Conservation (phyloP, 1,140 invertebrate genomes). For the Ericerus pela region DNA sequence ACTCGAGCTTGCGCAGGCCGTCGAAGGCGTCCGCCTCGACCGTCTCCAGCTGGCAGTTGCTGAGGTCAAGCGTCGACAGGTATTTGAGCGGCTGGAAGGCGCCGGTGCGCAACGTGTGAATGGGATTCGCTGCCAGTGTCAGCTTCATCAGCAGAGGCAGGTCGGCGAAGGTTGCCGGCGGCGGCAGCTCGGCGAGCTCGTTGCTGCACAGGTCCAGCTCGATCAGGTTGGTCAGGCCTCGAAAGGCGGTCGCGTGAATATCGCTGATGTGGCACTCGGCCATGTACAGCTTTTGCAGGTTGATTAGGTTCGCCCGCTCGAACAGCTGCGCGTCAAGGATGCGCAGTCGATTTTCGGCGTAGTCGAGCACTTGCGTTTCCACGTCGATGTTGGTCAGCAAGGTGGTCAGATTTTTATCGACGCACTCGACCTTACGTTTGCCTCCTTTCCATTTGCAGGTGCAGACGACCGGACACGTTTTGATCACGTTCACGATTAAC, state of each 20-base stretch:
- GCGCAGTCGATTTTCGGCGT: slow-evolving; percentile 64
- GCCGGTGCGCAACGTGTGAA: slow-evolving; percentile 47
- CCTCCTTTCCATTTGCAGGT: slow-evolving; percentile 83
- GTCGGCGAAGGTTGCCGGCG: slow-evolving; percentile 57
- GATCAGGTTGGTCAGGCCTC: slow-evolving; percentile 69
- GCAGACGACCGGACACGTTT: slow-evolving; percentile 58
- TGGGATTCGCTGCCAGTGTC: slow-evolving; percentile 61
- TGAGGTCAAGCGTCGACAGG: slow-evolving; percentile 68
- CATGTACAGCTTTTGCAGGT: slow-evolving; percentile 73
- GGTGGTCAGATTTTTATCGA: slow-evolving; percentile 49
- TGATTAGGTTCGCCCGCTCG: slow-evolving; percentile 54
- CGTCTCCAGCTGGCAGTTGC: slow-evolving; percentile 56
- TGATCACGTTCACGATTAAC: slow-evolving; percentile 21
- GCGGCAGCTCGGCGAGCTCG: slow-evolving; percentile 56
- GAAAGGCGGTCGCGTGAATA: slow-evolving; percentile 62
- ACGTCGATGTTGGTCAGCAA: slow-evolving; percentile 67
- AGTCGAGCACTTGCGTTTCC: slow-evolving; percentile 74
- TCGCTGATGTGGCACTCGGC: slow-evolving; percentile 55
- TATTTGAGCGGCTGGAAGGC: slow-evolving; percentile 58
- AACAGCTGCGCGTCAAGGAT: slow-evolving; percentile 59
- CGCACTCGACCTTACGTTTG: slow-evolving; percentile 76
- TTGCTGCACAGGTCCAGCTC: slow-evolving; percentile 77
- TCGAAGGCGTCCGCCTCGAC: slow-evolving; percentile 69
- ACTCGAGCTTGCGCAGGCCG: slow-evolving; percentile 63
- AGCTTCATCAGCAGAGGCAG: slow-evolving; percentile 66